Base-by-base conservation (phyloP, 2,113 vertebrate species). In the Uria aalge region DNA sequence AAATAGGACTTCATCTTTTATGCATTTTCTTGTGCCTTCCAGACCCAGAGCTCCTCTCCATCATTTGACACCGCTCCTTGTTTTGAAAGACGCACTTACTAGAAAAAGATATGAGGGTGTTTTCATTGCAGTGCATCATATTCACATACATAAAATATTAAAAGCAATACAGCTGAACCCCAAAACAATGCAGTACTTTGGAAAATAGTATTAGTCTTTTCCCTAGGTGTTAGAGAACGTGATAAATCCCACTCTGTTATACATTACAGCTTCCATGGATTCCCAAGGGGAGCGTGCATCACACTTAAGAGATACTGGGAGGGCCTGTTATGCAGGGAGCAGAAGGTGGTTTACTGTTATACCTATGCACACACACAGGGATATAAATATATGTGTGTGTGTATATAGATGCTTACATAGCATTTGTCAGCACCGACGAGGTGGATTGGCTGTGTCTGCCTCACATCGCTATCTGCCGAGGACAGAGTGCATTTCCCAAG, bases 1-100 rank as follows among this genome's bases (percentile, higher is more conserved):
- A 97, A 96, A 96, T 97, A 97, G 92, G 81, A 66, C 91, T 92
- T 96, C 77, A 96, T 96, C 85, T 96, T 96, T 94, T 89, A 96
- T 95, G 93, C 77, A 96, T 96, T 95, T 95, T 29, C 82, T 66
- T 93, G 83, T 96, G 93, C 72, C 77, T 97, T 91, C 69, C 73
- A 96, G 68, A 95, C 74, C 57, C 55, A 73, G 57, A 96, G 73
- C 85, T 94, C 45, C 47, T 89, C 66, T 95, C 75, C 43, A 81
- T 94, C 72, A 89, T 73, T 87, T 94, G 88, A 95, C 93, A 83
- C 85, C 27, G 0, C 57, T 95, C 67, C 85, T 79, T 85, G 85
- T 76, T 95, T 77, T 95, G 85, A 93, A 95, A 94, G 90, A 85
- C 0, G 2, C 77, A 87, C 40, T 93, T 89, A 74, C 60, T 84